Evolutionary conservation across 2,797 vertebrate species (phyloP), one percentile per base, ranked within the genome.

Genomic region (Hydrolagus colliei): DNA sequence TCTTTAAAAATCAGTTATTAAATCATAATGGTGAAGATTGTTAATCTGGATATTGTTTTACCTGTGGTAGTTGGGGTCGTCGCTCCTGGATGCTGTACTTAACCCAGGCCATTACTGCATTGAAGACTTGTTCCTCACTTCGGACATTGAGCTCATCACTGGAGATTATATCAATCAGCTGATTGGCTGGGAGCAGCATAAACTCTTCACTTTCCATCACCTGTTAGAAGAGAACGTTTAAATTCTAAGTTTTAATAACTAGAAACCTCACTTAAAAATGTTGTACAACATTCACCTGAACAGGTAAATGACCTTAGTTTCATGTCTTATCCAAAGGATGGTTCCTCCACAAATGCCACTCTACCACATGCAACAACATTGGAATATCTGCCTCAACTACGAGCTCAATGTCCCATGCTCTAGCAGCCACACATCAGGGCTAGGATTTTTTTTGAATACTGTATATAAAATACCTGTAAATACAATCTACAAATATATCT

Each of bases 131-230:
- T 90, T 99, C 98, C 86, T 99, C 98, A 0, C 98, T 99, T 74
- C 97, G 96, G 82, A 99, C 98, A 0, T 99, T 99, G 20, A 99
- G 92, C 93, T 99, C 98, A 4, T 99, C 98, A n/a, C 98, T 99
- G 88, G 98, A 99, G 90, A 99, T 99, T 2, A 99, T 99, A 91
- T 99, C 98, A 79, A 99, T 99, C 87, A 99, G 92, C 90, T 99
- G 98, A 89, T 99, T 99, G 91, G 98, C 96, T 86, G 98, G 98
- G 86, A 99, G 95, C 87, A 99, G 91, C 98, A 99, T 99, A 90
- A 99, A 99, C 91, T 99, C 98, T 90, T 99, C 98, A 87, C 98
- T 99, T 90, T 99, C 98, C 98, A 99, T 99, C 65, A 99, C 97
- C 97, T 99, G 73, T 88, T 89, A 89, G 22, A 78, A 78, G 88